Base-by-base conservation (phyloP, 2,113 vertebrate species). In the Muscicapa adusta region DNA sequence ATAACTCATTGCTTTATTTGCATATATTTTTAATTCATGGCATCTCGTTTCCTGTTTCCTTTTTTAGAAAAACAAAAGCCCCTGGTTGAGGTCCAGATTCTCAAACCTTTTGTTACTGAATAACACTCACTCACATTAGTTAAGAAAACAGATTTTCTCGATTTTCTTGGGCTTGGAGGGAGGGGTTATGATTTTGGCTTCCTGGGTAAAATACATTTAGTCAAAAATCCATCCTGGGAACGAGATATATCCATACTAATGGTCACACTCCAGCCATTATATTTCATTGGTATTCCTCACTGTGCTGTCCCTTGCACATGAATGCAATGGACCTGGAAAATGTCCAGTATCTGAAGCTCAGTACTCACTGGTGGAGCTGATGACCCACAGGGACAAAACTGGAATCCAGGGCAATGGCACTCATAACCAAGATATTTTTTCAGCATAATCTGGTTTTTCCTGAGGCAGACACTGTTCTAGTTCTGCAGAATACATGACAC, bases 91-190 rank as follows among this genome's bases (percentile, higher is more conserved):
- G 56, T 28, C 5, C 76, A 92, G 56, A 34, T 67, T 63, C 63
- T 66, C 34, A 58, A 43, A 12, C 8, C 1, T 79, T 67, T 79
- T 76, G 2, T 42, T 79, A 24, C 38, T 79, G 26, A 79, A 66
- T 33, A 33, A 73, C 9, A 36, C 18, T 25, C n/a, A 66, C 42
- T 85, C 57, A 12, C 0, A 1, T 8, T 34, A 53, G 23, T 42
- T 76, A 66, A 76, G 12, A 62, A 42, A 15, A 66, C 0, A 2
- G 1, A n/a, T n/a, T n/a, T n/a, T n/a, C n/a, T n/a, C n/a, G 29
- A 25, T 85, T 88, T 88, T 70, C 34, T 58, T 62, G 14, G 1
- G 3, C 61, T 75, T 91, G 25, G n/a, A 8, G 12, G 1, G 2
- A 2, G 0, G 0, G 16, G n/a, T 70, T 29, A 53, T n/a, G 6